Evolutionary conservation across 2,797 vertebrate species (phyloP).

Genomic region (Falco cherrug): DNA sequence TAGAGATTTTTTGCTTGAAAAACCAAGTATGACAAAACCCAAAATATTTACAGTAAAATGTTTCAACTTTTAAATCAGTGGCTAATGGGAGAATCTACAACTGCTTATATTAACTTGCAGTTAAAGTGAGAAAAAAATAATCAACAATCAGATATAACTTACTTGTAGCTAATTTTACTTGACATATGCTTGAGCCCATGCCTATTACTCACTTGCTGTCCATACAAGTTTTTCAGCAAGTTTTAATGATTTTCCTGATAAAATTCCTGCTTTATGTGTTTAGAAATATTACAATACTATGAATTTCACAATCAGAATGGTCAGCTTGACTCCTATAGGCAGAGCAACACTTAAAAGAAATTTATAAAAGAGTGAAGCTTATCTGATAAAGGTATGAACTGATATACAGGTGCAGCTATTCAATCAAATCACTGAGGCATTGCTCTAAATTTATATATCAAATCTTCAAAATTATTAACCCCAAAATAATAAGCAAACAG

Average conservation of each 20-base stretch:
- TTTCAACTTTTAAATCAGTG: neutral
- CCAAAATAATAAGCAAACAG: neutral
- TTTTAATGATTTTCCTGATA: neutral
- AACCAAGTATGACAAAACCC: neutral
- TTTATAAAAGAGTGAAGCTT: neutral
- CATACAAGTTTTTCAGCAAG: neutral
- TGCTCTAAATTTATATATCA: neutral
- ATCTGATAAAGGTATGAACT: neutral
- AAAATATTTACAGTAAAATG: neutral
- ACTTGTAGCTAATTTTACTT: neutral
- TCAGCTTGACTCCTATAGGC: neutral
- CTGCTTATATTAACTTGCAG: neutral
- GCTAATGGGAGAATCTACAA: neutral
- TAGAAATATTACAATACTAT: neutral
- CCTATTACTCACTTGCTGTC: neutral
- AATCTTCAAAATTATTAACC: neutral
- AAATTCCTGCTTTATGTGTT: neutral
- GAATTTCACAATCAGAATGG: neutral
- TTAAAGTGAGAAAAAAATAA: neutral
- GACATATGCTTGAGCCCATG: neutral
- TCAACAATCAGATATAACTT: neutral
- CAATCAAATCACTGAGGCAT: neutral
- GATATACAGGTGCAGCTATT: neutral
- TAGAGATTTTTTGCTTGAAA: neutral
- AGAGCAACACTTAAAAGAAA: neutral